Base-by-base conservation (phyloP, 1,140 invertebrate species). In the Lethrus apterus region DNA sequence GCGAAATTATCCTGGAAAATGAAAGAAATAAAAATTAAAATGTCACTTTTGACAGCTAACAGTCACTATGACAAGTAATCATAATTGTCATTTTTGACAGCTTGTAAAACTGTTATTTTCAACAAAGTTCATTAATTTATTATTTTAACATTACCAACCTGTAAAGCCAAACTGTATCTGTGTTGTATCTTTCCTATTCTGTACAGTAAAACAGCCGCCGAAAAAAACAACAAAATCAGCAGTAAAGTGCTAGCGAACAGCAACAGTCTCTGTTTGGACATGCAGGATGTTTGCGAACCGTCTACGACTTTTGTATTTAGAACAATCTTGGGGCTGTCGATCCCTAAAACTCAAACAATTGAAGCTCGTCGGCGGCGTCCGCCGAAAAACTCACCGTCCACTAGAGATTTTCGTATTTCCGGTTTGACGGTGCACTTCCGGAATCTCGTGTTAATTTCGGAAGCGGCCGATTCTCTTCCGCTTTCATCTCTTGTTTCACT, bases 181-280 rank as follows among this genome's bases (percentile, higher is more conserved):
- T 64, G 61, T 53, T 72, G 70, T 31, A 72, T 66, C 53, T 58
- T 63, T 45, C 66, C 63, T 57, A 72, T 71, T 36, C 70, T 54
- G 54, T 69, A 70, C 10, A 71, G 54, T 23, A 72, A 58, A 5
- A 72, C 48, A 36, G 62, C 66, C 4, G 70, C 70, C 15, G 69
- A 71, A 10, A 71, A 52, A 54, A 70, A 71, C 13, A 72, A 51
- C 18, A 70, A 54, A 23, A 71, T 56, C 38, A 72, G 55, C 38
- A 72, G 55, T 15, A 64, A 58, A 2, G 67, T 71, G n/a, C 66
- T 68, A 18, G 66, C 55, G n/a, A 63, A 59, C 32, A 71, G 47
- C 11, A 72, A 55, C 4, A 69, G 52, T 15, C 57, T 64, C 36
- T 66, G 60, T 17, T 54, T 42, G n/a, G 61, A 42, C 11, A 42